Percentiles rank a stretch among this genome's conserved stretches.
Conservation (phyloP, 2,113 vertebrate species). For the Chamaetylas fuelleborni region DNA sequence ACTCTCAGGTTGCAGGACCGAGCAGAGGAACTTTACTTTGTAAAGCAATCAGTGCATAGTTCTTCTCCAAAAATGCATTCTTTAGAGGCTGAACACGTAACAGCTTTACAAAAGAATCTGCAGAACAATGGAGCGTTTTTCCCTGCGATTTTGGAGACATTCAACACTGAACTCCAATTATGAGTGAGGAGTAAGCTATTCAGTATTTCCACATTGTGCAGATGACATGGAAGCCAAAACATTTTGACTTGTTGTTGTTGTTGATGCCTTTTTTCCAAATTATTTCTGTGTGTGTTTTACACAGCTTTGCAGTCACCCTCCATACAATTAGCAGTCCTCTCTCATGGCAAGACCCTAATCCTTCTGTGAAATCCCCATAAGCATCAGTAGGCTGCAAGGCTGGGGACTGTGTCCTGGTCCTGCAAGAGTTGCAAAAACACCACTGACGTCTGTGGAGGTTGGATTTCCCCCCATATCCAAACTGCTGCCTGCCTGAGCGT, state of each 20-base stretch:
- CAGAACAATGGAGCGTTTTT: not conserved
- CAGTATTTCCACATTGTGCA: not conserved
- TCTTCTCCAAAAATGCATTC: not conserved
- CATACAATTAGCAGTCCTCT: not conserved
- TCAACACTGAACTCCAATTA: not conserved
- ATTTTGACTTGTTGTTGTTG: not conserved
- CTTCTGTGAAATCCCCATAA: not conserved
- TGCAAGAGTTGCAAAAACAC: slow-evolving; percentile 13
- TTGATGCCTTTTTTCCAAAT: not conserved
- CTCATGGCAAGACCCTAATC: not conserved
- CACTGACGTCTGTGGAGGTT: not conserved
- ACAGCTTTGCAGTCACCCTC: not conserved
- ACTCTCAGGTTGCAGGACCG: slow-evolving; percentile 16
- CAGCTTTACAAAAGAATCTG: not conserved
- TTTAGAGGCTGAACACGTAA: not conserved
- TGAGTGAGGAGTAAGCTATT: not conserved
- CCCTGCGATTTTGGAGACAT: not conserved
- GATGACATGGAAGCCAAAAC: not conserved
- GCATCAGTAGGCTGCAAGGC: not conserved
- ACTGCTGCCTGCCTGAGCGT: not conserved
- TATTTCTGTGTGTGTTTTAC: not conserved
- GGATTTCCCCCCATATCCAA: slow-evolving; percentile 23
- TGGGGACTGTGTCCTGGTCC: not conserved
- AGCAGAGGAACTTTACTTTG: not conserved
- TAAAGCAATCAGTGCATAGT: not conserved